phyloP scores from a whole-genome alignment of 2,113 vertebrate species.

The Onychostoma macrolepis region DNA sequence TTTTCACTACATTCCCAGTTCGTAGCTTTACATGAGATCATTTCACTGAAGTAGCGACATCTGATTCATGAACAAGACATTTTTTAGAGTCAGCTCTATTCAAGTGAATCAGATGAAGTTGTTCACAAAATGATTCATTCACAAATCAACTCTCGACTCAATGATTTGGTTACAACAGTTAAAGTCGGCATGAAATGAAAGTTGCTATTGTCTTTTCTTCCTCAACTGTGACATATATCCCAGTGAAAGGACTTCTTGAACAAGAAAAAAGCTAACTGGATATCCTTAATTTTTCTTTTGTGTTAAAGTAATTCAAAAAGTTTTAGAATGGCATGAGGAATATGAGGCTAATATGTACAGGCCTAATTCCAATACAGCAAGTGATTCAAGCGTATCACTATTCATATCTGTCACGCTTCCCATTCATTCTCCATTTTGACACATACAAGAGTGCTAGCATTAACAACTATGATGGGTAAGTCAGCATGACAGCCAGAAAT shows the following conservation, averaged over 20 bases:
- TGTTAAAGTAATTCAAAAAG: neutral
- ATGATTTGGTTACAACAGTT: neutral
- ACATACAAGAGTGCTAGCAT: constrained; percentile 60
- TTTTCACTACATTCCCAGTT: neutral
- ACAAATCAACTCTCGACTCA: neutral
- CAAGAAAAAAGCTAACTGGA: too few relatives aligned
- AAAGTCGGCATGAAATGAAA: too few relatives aligned
- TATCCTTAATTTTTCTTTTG: too few relatives aligned
- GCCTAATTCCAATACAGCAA: constrained; percentile 67
- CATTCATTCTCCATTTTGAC: constrained; percentile 55
- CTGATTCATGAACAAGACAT: neutral
- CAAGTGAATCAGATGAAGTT: neutral
- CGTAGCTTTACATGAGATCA: neutral
- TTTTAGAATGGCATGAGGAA: neutral
- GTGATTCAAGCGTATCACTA: constrained; percentile 59
- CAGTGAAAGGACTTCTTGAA: neutral
- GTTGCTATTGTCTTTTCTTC: neutral
- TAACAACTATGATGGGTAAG: constrained; percentile 50
- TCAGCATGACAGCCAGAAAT: constrained; percentile 61
- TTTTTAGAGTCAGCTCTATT: neutral
- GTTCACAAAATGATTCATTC: neutral
- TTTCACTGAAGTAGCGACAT: neutral
- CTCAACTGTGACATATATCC: neutral
- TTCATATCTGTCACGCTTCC: constrained; percentile 68
- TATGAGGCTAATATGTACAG: constrained; percentile 53